Evolutionary conservation across 2,797 vertebrate genomes (phyloP), one percentile per base, ranked within the genome.

Genomic region (Microctenopoma steveboyesi): DNA sequence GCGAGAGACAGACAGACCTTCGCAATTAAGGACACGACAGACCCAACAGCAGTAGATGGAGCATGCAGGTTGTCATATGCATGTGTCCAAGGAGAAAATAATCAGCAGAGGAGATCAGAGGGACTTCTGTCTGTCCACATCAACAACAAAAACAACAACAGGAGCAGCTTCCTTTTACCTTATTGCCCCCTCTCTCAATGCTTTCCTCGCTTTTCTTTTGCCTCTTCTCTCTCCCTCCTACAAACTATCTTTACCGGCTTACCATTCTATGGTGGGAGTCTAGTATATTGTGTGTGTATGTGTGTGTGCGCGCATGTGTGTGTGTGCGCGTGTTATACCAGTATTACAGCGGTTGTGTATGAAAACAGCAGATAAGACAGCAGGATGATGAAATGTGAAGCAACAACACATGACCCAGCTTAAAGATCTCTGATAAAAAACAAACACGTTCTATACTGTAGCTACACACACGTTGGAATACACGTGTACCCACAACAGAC

Each of bases 321-420:
- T 75, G 72, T 78, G 74, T 69, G 77, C 78, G 76, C 77, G 79
- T 81, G 85, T 83, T 88, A 82, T 87, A 91, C 85, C 85, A 89
- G 89, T 89, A 92, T 92, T 93, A 93, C 88, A 87, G 90, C 79
- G 83, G 89, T 88, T 92, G 88, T 92, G 91, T 91, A 91, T 92
- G 90, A 89, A 89, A 92, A 91, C 85, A 89, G 87, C 76, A 92
- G 92, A 94, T 93, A 92, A 93, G 91, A 76, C 83, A 76, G 77
- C 69, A 69, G 88, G 88, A 92, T 94, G 93, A 94, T 94, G 93
- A 93, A 94, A 94, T 90, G 91, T 89, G 91, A 92, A 92, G 93
- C 93, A 94, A 94, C 91, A 91, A 92, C 92, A 92, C 89, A 92
- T 91, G 91, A 93, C 90, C 92, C 88, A 87, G 91, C 91, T 87